These are phyloP conservation scores for Apostichopus californicus DNA, from an alignment of 35 echinoderm and acorn worm genomes.

Conservation along the genomic window DNA sequence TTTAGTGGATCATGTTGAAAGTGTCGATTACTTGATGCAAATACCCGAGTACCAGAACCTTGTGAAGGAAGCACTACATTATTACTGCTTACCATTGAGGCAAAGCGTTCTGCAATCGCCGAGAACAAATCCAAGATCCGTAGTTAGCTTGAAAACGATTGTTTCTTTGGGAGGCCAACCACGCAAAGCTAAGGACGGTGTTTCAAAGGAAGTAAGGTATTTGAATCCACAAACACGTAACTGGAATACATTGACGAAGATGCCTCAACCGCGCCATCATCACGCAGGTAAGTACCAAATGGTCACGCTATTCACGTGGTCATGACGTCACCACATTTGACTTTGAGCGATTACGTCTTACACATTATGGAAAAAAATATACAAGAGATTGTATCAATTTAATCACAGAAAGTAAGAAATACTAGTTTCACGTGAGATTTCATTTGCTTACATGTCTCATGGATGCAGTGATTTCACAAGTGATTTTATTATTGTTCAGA, in stretches of 20 bases:
- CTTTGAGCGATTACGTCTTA: no score
- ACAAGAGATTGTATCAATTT: no score
- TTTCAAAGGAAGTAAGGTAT: constrained; percentile 70
- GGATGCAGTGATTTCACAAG: no score
- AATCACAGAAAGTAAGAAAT: no score
- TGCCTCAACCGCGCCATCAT: constrained; percentile 87
- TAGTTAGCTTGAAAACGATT: constrained; percentile 62
- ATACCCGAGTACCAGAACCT: constrained; percentile 77
- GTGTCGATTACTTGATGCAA: constrained; percentile 67
- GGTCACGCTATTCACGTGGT: no score
- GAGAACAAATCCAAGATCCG: constrained; percentile 79
- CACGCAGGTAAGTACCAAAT: constrained; percentile 72
- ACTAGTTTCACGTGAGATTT: no score
- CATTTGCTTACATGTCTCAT: no score
- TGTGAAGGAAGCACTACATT: constrained; percentile 93
- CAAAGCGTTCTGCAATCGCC: constrained; percentile 86
- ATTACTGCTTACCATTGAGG: constrained; percentile 87
- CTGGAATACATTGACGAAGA: constrained; percentile 72
- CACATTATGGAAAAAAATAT: no score
- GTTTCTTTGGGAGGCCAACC: constrained; percentile 93
- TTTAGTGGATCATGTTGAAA: constrained; percentile 85
- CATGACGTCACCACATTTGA: no score
- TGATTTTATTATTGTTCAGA: no score
- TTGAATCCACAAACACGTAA: constrained; percentile 62
- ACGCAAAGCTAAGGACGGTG: constrained; percentile 70